Evolutionary conservation across 2,888 invertebrate species (phyloP), one percentile per base, ranked within the genome.

Genomic region (Neocrepidodera transversa): DNA sequence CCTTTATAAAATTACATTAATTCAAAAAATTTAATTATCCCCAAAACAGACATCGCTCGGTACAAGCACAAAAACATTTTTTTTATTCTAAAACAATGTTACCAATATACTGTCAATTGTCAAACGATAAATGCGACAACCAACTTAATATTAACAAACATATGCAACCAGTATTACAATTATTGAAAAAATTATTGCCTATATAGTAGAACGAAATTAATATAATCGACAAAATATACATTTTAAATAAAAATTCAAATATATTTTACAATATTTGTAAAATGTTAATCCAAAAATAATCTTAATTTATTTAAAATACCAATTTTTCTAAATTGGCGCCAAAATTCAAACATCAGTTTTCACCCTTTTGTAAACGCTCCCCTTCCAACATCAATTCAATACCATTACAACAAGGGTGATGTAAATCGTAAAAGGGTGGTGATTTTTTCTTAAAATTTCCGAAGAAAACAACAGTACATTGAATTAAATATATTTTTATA

Each of bases 41-140:
- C 30, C 30, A 45, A 54, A 45, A 28, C 23, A 28, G 23, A 45
- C 54, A 54, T 54, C 54, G 45, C 45, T 54, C 45, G 23, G 36
- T 45, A 45, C 35, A 45, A 45, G 54, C 54, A 54, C 30, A 54
- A 54, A 43, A 45, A 54, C 54, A 54, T 54, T 54, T 47, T 54
- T 54, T 43, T 52, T 36, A 54, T 45, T 54, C n/a, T 36, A 17
- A 26, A 32, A 26, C 53, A 53, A 10, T 54, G 36, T 7, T 54
- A 18, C 54, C 54, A 54, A 10, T 23, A 11, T 13, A 26, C 26
- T 45, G 45, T 45, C 45, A 45, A 45, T 2, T 10, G 10, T 10
- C 23, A 23, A 30, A 30, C 32, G 11, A 13, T 32, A 11, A n/a
- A 32, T 32, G 2, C 32, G 5, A 10, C 32, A 32, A 13, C 32